These are phyloP conservation scores for Drosophila bunnanda DNA, from an alignment of 2,888 invertebrate genomes.

Conservation along the genomic window DNA sequence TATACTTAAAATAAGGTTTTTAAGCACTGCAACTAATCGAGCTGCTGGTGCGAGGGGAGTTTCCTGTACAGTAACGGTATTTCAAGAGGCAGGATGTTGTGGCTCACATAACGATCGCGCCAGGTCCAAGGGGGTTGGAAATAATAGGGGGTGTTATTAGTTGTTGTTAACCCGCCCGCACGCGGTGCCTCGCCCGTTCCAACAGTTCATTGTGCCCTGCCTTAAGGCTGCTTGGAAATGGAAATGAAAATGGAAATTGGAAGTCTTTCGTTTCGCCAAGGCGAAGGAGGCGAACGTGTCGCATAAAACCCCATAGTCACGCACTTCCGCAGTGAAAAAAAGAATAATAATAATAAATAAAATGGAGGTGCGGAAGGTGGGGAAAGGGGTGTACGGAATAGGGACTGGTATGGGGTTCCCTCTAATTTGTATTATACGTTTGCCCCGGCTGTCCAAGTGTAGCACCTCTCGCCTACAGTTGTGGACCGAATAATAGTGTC, in stretches of 20 bases:
- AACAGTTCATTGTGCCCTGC: constrained; percentile 28
- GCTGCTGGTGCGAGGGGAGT: background rate
- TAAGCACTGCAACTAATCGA: background rate
- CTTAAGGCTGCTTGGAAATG: constrained; percentile 30
- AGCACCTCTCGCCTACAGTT: background rate
- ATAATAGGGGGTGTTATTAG: constrained; percentile 13
- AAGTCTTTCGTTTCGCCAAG: constrained; percentile 65
- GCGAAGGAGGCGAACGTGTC: constrained; percentile 57
- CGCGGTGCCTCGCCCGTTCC: constrained; percentile 4
- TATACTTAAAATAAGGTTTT: background rate
- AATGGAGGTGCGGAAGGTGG: constrained; percentile 15
- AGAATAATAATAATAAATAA: constrained; percentile 4
- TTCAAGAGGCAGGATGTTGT: constrained; percentile 30
- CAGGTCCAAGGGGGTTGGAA: constrained; percentile 26
- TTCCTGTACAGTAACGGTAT: constrained; percentile 18
- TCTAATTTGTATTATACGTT: constrained; percentile 40
- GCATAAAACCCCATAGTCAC: constrained; percentile 71
- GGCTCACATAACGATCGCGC: constrained; percentile 28
- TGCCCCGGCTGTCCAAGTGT: constrained; percentile 31
- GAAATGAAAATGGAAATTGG: constrained; percentile 47
- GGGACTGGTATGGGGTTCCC: constrained; percentile 9
- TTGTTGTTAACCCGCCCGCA: constrained; percentile 6
- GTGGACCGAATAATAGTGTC: background rate
- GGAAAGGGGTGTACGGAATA: background rate
- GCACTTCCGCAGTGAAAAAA: constrained; percentile 62